phyloP scores from a whole-genome alignment of 2,113 vertebrate species.

The Antigone vipio region DNA sequence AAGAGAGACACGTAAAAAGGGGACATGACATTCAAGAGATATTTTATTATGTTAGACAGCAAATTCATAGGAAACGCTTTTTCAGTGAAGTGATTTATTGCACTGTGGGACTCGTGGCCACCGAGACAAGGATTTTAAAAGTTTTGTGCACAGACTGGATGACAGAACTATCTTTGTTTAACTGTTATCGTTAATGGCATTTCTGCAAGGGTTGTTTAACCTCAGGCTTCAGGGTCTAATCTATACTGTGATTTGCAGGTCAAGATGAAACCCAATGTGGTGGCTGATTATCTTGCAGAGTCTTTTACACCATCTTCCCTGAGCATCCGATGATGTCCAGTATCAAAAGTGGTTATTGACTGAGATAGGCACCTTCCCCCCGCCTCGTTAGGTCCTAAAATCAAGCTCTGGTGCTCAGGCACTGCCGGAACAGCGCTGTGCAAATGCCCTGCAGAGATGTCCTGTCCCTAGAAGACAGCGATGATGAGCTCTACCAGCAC shows the following conservation, averaged over 20 bases:
- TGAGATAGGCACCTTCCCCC: neutral
- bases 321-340: neutral
- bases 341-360: neutral
- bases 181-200: neutral
- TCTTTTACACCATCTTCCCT: neutral
- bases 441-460: neutral
- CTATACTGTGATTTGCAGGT: neutral
- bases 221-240: neutral
- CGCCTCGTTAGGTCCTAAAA: neutral
- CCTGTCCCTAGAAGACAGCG: neutral
- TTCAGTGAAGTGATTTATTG: conserved; percentile 19
- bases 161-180: neutral
- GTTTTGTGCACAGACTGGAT: neutral
- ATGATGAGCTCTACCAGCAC: neutral
- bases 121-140: neutral
- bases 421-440: neutral
- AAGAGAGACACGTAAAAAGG: conserved; percentile 25
- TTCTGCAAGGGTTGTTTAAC: neutral
- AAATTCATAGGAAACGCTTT: conserved; percentile 39
- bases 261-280: neutral
- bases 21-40: conserved; percentile 21
- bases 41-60: conserved; percentile 52
- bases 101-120: neutral
- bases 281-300: neutral
- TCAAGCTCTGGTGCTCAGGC: neutral